These are phyloP conservation scores for Procambarus clarkii DNA, from an alignment of 1,140 invertebrate species.

Conservation along the genomic window DNA sequence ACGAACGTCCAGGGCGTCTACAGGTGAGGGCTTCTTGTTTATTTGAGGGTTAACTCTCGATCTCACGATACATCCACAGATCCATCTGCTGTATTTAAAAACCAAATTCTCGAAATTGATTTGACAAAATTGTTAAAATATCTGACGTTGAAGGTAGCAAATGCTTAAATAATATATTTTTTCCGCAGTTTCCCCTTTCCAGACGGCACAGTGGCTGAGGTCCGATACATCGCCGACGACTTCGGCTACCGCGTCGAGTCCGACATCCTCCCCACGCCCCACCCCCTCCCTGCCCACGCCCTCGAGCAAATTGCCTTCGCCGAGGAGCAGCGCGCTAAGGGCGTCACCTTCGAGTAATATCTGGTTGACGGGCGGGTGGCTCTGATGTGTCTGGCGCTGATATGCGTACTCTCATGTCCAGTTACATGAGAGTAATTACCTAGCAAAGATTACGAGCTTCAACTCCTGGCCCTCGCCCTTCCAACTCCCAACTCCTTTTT, in stretches of 20 bases:
- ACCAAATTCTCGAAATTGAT: too few species aligned
- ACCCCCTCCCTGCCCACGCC: conserved; percentile 1
- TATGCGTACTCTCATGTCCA: too few species aligned
- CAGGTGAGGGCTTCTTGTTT: conserved; percentile 19
- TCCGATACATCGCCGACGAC: conserved; percentile 23
- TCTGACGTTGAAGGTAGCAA: too few species aligned
- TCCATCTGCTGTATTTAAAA: too few species aligned
- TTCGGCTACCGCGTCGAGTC: conserved; percentile 7
- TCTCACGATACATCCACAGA: too few species aligned
- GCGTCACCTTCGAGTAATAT: conserved; percentile 14
- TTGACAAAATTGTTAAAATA: too few species aligned
- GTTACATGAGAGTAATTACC: too few species aligned
- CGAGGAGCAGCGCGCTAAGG: conserved; percentile 29
- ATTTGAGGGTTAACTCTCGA: not conserved
- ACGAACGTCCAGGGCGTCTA: conserved; percentile 38
- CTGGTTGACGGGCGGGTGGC: not conserved
- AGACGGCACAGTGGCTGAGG: conserved; percentile 20
- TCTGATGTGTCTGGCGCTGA: too few species aligned
- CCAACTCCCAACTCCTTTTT: too few species aligned
- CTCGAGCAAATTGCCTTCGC: conserved; percentile 10
- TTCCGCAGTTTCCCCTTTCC: not conserved
- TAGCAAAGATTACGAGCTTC: too few species aligned
- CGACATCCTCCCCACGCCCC: conserved; percentile 1
- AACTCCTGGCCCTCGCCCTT: too few species aligned
- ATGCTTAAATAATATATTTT: too few species aligned